Conservation (phyloP, 2,888 invertebrate species). For the Dione juno region DNA sequence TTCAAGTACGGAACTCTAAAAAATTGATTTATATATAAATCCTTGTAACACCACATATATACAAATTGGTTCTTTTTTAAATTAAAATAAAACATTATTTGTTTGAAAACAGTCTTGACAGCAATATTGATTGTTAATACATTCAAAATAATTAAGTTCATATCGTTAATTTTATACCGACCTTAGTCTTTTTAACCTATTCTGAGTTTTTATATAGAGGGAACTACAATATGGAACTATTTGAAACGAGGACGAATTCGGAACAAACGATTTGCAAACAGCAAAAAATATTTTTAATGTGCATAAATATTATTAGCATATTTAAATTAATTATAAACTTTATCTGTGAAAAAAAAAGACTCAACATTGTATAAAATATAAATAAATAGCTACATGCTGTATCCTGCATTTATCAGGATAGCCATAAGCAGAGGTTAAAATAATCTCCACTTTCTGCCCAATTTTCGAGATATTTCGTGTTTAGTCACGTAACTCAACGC, state of each 20-base stretch:
- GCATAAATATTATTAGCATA: background rate
- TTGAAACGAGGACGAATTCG: conserved; percentile 30
- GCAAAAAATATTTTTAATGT: background rate
- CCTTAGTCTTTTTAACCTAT: conserved; percentile 33
- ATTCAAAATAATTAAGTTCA: conserved; percentile 29
- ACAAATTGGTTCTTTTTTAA: conserved; percentile 30
- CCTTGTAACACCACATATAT: conserved; percentile 30
- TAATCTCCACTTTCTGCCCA: too few species aligned
- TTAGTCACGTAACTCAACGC: too few species aligned
- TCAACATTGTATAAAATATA: too few species aligned
- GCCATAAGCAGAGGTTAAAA: too few species aligned
- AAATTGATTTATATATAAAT: conserved; percentile 24
- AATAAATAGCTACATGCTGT: too few species aligned
- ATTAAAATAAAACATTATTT: conserved; percentile 36
- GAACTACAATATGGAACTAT: conserved; percentile 14
- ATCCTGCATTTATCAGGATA: too few species aligned
- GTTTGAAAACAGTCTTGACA: conserved; percentile 31
- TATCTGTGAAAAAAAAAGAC: background rate
- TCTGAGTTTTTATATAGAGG: conserved; percentile 19
- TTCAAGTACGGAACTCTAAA: background rate
- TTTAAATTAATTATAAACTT: background rate
- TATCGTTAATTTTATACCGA: conserved; percentile 34
- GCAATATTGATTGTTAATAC: conserved; percentile 34
- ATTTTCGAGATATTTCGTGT: too few species aligned
- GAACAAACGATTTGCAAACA: conserved; percentile 1